These are phyloP conservation scores for Geotrupes spiniger DNA, from an alignment of 2,888 invertebrate genomes.

Conservation along the genomic window DNA sequence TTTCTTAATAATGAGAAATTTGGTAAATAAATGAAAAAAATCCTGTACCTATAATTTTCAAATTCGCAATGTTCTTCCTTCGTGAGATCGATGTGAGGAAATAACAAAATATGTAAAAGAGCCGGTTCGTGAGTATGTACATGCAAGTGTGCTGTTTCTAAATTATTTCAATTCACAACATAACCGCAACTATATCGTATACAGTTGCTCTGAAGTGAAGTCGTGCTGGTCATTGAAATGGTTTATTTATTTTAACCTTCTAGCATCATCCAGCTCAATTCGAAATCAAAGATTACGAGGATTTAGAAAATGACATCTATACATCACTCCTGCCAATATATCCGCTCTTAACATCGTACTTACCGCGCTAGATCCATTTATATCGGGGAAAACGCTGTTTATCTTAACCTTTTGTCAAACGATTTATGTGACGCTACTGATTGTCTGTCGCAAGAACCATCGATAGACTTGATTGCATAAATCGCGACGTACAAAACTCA, in stretches of 20 bases:
- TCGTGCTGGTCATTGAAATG: constrained; percentile 40
- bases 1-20: too few relatives aligned
- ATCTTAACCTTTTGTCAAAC: constrained; percentile 21
- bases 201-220: constrained; percentile 18
- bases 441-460: constrained; percentile 22
- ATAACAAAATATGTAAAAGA: too few relatives aligned
- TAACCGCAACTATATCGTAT: constrained; percentile 16
- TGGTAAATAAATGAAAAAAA: too few relatives aligned
- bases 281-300: constrained; percentile 16
- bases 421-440: constrained; percentile 24
- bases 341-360: constrained; percentile 24
- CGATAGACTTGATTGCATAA: constrained; percentile 13
- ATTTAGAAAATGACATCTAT: constrained; percentile 26
- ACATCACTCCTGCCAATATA: constrained; percentile 22
- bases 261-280: not conserved
- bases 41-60: too few relatives aligned
- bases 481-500: too few relatives aligned
- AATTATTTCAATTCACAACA: too few relatives aligned
- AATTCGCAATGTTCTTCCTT: too few relatives aligned
- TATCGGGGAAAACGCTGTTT: constrained; percentile 23
- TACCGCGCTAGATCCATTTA: constrained; percentile 24
- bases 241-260: constrained; percentile 37
- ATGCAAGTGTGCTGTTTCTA: too few relatives aligned
- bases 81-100: too few relatives aligned
- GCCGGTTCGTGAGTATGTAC: too few relatives aligned